These are phyloP conservation scores for Chymomyza procnemis DNA, from an alignment of 2,888 invertebrate species.

Conservation along the genomic window DNA sequence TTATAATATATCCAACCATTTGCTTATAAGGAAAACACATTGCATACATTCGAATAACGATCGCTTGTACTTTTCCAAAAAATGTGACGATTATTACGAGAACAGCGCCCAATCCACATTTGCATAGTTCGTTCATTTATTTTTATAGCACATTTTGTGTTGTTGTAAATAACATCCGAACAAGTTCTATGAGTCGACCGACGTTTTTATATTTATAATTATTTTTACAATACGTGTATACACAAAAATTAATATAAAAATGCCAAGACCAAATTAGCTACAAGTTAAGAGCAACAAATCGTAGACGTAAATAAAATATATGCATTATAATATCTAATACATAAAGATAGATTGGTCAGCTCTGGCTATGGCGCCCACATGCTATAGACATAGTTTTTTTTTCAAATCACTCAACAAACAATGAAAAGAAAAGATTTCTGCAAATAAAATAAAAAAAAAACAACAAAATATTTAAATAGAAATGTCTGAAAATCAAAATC, in stretches of 20 bases:
- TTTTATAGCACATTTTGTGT: slow-evolving; percentile 39
- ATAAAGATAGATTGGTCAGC: background rate
- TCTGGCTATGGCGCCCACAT: slow-evolving; percentile 24
- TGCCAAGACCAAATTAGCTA: slow-evolving; percentile 18
- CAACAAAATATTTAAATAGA: slow-evolving; percentile 6
- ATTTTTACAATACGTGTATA: slow-evolving; percentile 13
- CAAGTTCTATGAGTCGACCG: slow-evolving; percentile 26
- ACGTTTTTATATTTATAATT: slow-evolving; percentile 40
- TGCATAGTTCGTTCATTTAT: slow-evolving; percentile 43
- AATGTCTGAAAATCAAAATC: slow-evolving; percentile 2
- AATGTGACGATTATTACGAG: slow-evolving; percentile 25
- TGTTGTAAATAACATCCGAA: slow-evolving; percentile 43
- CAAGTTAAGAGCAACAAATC: slow-evolving; percentile 13
- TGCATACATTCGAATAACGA: slow-evolving; percentile 26
- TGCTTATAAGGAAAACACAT: slow-evolving; percentile 51
- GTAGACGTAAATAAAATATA: background rate
- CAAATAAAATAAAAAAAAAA: slow-evolving; percentile 8
- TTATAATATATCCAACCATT: background rate
- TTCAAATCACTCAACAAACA: slow-evolving; percentile 10
- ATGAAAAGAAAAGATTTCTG: background rate
- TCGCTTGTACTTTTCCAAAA: slow-evolving; percentile 23
- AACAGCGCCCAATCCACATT: slow-evolving; percentile 22
- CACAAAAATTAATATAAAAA: background rate
- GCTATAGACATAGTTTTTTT: slow-evolving; percentile 24
- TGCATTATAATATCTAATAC: background rate